phyloP scores from a whole-genome alignment of 2,888 invertebrate genomes.

The Lasioglossum vierecki region DNA sequence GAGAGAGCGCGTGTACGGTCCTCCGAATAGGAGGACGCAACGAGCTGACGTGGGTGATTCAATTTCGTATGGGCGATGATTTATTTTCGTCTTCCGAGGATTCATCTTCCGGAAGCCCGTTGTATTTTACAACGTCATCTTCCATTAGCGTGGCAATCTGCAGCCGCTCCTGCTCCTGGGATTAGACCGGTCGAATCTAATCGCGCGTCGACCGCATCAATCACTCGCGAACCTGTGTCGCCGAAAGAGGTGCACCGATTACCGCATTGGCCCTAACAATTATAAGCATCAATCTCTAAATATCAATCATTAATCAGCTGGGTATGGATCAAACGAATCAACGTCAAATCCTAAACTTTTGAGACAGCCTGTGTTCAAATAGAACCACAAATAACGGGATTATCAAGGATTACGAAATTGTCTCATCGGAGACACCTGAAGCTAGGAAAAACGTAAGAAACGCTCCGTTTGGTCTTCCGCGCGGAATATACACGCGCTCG shows the following conservation, averaged over 20 bases:
- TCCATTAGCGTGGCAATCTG: slow-evolving; percentile 63
- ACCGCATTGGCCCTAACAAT: neutral
- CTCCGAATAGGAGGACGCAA: slow-evolving; percentile 28
- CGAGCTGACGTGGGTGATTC: slow-evolving; percentile 53
- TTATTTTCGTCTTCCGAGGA: slow-evolving; percentile 63
- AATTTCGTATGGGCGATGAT: slow-evolving; percentile 66
- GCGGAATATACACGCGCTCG: no score
- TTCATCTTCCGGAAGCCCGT: slow-evolving; percentile 62
- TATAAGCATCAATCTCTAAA: neutral
- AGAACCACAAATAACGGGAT: no score
- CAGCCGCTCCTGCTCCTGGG: slow-evolving; percentile 24
- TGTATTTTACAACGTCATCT: slow-evolving; percentile 68
- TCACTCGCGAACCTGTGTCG: slow-evolving; percentile 34
- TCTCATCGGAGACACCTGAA: no score
- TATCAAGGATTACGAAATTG: no score
- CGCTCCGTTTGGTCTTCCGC: no score
- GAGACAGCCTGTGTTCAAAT: no score
- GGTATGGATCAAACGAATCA: no score
- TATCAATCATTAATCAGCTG: neutral
- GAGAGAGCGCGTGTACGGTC: slow-evolving; percentile 10
- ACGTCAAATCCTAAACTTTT: no score
- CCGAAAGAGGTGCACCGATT: slow-evolving; percentile 3
- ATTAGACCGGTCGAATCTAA: slow-evolving; percentile 55
- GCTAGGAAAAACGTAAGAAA: no score
- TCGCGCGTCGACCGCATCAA: slow-evolving; percentile 42